Evolutionary conservation across 2,797 vertebrate genomes (phyloP).

Genomic region (Acipenser transmontanus): DNA sequence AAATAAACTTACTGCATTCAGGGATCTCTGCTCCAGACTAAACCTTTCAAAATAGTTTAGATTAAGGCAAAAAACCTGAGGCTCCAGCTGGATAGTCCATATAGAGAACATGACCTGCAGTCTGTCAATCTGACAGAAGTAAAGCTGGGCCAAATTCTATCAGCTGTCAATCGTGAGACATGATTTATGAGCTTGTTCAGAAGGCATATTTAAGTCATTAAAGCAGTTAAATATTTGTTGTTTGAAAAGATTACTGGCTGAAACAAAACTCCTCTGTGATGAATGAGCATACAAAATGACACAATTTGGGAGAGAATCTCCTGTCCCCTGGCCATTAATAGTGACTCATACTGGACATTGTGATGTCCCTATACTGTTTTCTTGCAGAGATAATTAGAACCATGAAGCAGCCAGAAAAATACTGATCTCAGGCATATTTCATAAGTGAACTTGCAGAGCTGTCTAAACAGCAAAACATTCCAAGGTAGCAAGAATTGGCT

Average conservation of each 20-base stretch:
- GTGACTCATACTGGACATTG: too few relatives aligned
- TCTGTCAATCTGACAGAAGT: slow-evolving; percentile 26
- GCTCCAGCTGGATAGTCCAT: slow-evolving; percentile 7
- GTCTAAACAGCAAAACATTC: too few relatives aligned
- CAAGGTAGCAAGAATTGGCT: too few relatives aligned
- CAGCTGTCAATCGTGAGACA: slow-evolving; percentile 31
- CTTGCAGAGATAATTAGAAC: too few relatives aligned
- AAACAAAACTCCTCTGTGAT: too few relatives aligned
- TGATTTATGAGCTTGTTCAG: slow-evolving; percentile 29
- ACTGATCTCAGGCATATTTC: too few relatives aligned
- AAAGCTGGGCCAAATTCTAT: slow-evolving; percentile 27
- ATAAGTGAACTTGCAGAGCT: too few relatives aligned
- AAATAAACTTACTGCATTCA: slow-evolving; percentile 29
- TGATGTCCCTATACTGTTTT: too few relatives aligned
- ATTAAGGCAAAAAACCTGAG: slow-evolving; percentile 17
- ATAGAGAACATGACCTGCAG: slow-evolving; percentile 11
- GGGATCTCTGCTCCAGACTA: slow-evolving; percentile 18
- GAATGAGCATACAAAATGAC: too few relatives aligned
- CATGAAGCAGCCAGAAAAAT: too few relatives aligned
- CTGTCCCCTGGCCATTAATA: too few relatives aligned
- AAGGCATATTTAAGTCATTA: slow-evolving; percentile 31
- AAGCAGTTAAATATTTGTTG: slow-evolving; percentile 24
- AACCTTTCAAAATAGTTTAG: slow-evolving; percentile 25
- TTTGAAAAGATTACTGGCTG: slow-evolving; percentile 12
- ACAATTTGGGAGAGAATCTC: too few relatives aligned